Evolutionary conservation across 2,888 invertebrate genomes (phyloP), one percentile per base, ranked within the genome.

Genomic region (Aporophyla nigra): DNA sequence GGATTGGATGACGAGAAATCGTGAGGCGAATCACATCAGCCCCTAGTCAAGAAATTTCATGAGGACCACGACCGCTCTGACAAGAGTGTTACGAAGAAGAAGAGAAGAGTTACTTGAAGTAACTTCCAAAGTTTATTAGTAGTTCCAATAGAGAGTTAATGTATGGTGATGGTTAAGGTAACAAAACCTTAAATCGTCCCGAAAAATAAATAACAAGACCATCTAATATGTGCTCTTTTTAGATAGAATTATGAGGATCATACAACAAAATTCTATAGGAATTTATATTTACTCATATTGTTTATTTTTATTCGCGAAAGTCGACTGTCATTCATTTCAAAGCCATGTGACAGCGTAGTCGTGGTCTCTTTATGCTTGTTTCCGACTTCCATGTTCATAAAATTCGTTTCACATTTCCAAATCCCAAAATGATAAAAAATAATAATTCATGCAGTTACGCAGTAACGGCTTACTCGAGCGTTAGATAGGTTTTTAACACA

Each of bases 401-500:
- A 86, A 86, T 65, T 61, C 63, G 12, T 51, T 71, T 68, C 27
- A 59, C 16, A 73, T 82, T 75, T 75, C 9, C 19, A 71, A 84
- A 80, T 74, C 1, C 63, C n/a, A 49, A 63, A 71, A 85, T 56
- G 5, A 43, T 63, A 70, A 51, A 80, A 69, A 74, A 71, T 21
- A 61, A 80, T 69, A 53, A 71, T 77, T 74, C 68, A 83, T 83
- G 43, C 71, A 71, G 71, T 74, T 58, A 74, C 71, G n/a, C 71
- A 74, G 67, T 71, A 21, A 71, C 65, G 56, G 70, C 49, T 71
- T 63, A 74, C 12, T 71, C 58, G 66, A 66, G 54, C 71, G 79
- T 86, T 74, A 59, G 68, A 83, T 76, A 76, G 72, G 61, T 65
- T 83, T 71, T 78, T 69, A 71, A 71, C 73, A 83, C 58, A 86